These are phyloP conservation scores for Brienomyrus brachyistius DNA, from an alignment of 2,113 vertebrate genomes.

Conservation along the genomic window DNA sequence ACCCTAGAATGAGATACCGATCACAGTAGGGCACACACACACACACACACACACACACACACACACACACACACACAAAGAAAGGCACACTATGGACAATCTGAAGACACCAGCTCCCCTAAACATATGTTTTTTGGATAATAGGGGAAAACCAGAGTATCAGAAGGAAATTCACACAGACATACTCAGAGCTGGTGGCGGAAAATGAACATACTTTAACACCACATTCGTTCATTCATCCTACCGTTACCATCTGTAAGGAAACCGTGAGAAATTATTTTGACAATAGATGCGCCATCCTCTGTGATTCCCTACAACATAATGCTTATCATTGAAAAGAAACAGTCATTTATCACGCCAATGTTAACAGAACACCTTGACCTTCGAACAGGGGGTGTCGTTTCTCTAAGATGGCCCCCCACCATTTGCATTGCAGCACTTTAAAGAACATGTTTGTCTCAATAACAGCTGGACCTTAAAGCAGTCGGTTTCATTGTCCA, in stretches of 20 bases:
- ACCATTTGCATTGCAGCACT: not conserved
- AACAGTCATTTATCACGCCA: not conserved
- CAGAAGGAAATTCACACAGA: not conserved
- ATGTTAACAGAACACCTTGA: not conserved
- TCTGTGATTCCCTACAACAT: not conserved
- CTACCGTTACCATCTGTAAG: not conserved
- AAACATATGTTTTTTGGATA: not conserved
- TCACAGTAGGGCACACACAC: not conserved
- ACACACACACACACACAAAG: not conserved
- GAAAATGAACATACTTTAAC: not conserved
- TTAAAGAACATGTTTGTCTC: not conserved
- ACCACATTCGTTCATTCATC: not conserved
- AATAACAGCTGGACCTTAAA: not conserved
- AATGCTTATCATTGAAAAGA: not conserved
- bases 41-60: not conserved
- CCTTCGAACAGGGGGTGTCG: not conserved
- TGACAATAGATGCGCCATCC: not conserved
- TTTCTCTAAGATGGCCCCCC: not conserved
- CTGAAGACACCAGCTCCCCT: not conserved
- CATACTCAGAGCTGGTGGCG: not conserved
- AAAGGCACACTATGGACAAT: not conserved
- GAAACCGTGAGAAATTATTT: not conserved
- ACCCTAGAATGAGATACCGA: not conserved
- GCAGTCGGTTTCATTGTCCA: not conserved
- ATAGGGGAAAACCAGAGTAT: not conserved